Evolutionary conservation across 2,113 vertebrate genomes (phyloP).

Genomic region (Aspiorhynchus laticeps): DNA sequence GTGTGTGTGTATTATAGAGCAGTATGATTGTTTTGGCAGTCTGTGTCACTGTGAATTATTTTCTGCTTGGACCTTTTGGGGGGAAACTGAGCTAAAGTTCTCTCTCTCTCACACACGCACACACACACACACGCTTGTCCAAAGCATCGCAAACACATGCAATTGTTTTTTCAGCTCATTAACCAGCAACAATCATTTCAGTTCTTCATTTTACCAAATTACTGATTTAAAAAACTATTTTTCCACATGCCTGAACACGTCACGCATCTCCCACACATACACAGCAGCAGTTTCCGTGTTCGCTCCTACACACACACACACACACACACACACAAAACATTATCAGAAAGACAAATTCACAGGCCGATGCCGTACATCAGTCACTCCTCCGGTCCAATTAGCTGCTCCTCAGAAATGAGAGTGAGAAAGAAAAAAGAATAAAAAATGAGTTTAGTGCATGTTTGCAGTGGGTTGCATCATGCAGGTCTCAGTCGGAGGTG

Average conservation of each 20-base stretch:
- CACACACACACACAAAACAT: background rate
- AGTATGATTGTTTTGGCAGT: conserved; percentile 11
- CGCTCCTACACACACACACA: background rate
- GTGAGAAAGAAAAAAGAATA: background rate
- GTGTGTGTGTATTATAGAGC: background rate
- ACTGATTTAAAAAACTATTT: background rate
- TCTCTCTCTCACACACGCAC: background rate
- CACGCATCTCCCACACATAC: background rate
- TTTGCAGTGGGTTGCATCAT: conserved; percentile 40
- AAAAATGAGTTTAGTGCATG: background rate
- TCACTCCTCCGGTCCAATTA: conserved; percentile 20
- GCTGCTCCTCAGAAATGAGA: background rate
- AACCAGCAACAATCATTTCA: conserved; percentile 21
- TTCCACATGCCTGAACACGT: background rate
- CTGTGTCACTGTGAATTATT: conserved; percentile 11
- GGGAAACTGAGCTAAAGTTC: background rate
- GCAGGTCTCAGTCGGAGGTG: background rate
- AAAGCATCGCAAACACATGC: background rate
- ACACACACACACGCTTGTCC: background rate
- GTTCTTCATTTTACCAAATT: background rate
- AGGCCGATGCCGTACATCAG: background rate
- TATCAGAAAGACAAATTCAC: conserved; percentile 13
- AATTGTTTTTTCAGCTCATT: conserved; percentile 20
- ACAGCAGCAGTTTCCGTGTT: background rate
- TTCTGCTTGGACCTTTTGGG: background rate